Base-by-base conservation (phyloP, 2,113 vertebrate genomes). In the Eretmochelys imbricata region DNA sequence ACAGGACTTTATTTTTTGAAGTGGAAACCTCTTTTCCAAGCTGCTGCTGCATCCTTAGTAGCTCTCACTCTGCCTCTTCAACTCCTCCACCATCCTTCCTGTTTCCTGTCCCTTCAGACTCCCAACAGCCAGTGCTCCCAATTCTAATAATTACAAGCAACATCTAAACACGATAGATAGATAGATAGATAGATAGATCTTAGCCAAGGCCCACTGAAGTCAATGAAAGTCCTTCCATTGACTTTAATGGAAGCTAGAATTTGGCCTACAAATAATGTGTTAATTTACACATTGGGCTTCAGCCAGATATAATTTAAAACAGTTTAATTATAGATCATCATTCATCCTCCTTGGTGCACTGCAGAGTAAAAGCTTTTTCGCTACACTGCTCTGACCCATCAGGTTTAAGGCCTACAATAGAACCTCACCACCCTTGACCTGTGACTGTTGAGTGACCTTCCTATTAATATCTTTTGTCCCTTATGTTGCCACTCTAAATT, bases 251-350 rank as follows among this genome's bases (percentile, higher is more conserved):
- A 96, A 96, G 85, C 46, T 93, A 72, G 35, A 8, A 55, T 89
- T 89, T 96, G 69, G 85, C 46, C 85, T 94, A 92, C 84, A 94
- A 95, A 84, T 82, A 55, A 82, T 65, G 54, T 42, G n/a, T 87
- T 95, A 94, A 92, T 65, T 94, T 91, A 42, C 38, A 53, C 85
- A 78, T 22, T 86, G 90, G 89, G n/a, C 54, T 94, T 87, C 84
- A 89, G 62, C 38, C 80, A 94, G 78, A 84, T 57, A 53, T 92
- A 89, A 92, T 94, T 95, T 95, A 82, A 72, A 85, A 53, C 35
- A 80, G 51, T 87, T 93, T 49, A 85, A 29, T 1, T 90, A 49
- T 88, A 94, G 96, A 96, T 81, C 82, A 84, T 92, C 93, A 78
- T 10, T 91, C 46, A 88, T 91, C 84, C 80, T 94, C 95, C 78